These are phyloP conservation scores for Amphipyra tragopoginis DNA, from an alignment of 2,888 invertebrate species.

Conservation along the genomic window DNA sequence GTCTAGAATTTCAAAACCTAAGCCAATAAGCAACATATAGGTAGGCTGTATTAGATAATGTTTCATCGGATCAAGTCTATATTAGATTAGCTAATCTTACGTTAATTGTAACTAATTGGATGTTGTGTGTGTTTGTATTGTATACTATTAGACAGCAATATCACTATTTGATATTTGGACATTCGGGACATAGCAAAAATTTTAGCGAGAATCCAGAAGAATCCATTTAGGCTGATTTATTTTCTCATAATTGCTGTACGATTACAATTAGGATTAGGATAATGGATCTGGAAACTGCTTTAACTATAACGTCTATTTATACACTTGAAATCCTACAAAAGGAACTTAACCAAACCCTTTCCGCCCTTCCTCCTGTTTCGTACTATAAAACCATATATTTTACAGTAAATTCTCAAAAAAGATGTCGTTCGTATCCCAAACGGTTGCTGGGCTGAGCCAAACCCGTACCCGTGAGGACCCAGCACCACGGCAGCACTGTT, in stretches of 20 bases:
- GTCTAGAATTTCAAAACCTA: background rate
- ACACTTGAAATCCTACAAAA: too few relatives aligned
- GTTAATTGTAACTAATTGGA: conserved; percentile 26
- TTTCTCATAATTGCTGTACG: too few relatives aligned
- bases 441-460: conserved; percentile 88
- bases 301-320: too few relatives aligned
- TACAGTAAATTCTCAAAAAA: conserved; percentile 65
- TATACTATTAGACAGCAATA: too few relatives aligned
- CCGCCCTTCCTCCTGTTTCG: conserved; percentile 6
- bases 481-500: conserved; percentile 85
- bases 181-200: too few relatives aligned
- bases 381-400: conserved; percentile 64
- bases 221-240: too few relatives aligned
- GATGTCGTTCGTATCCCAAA: conserved; percentile 90
- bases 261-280: too few relatives aligned
- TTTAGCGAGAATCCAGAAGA: too few relatives aligned
- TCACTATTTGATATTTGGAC: too few relatives aligned
- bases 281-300: too few relatives aligned
- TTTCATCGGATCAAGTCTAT: conserved; percentile 10
- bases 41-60: background rate
- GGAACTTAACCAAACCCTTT: background rate
- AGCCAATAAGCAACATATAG: background rate
- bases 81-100: conserved; percentile 15
- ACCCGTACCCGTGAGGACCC: conserved; percentile 78
- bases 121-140: too few relatives aligned